Evolutionary conservation across 2,797 vertebrate genomes (phyloP), one percentile per base, ranked within the genome.

Genomic region (Poeciliopsis gracilis): DNA sequence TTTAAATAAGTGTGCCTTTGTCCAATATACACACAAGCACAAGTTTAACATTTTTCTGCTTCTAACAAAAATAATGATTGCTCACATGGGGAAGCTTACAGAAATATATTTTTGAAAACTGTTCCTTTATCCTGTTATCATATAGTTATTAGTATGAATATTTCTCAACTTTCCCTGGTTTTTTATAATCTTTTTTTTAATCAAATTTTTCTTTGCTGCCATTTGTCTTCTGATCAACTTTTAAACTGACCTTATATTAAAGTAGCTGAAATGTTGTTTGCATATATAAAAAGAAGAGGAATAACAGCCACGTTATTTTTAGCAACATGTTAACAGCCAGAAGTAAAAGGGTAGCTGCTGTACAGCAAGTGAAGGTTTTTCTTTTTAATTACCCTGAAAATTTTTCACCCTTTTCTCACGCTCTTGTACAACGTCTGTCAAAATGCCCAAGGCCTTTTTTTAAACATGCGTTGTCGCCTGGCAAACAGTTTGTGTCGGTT

Each of bases 401-500:
- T 59, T 2, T 33, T 59, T 47, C 38, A 4, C 9, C 47, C 20
- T 81, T 15, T 76, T 66, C 45, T 13, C 18, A 70, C 45, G 49
- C 28, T 51, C 33, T 72, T 61, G 41, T 69, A 41, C 72, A 78
- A 46, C 79, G 82, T 87, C 73, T 43, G 36, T 73, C 46, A 82
- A 49, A 18, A 66, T 67, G 18, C 47, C 15, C 5, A 0, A 18
- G n/a, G 25, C 49, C 82, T 66, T 72, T 74, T 63, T 57, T 25
- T 73, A 83, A 55, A 49, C 69, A 51, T 59, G 59, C 70, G 49
- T 63, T 57, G 41, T 57, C 81, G 66, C 61, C 75, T 82, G 75
- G 76, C 41, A 72, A 73, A 76, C 45, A 71, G 25, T 74, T 49
- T 76, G 51, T 87, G 72, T 85, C 80, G 80, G 74, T 66, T 74